These are phyloP conservation scores for Ispidina picta DNA, from an alignment of 2,797 vertebrate genomes.

Conservation along the genomic window DNA sequence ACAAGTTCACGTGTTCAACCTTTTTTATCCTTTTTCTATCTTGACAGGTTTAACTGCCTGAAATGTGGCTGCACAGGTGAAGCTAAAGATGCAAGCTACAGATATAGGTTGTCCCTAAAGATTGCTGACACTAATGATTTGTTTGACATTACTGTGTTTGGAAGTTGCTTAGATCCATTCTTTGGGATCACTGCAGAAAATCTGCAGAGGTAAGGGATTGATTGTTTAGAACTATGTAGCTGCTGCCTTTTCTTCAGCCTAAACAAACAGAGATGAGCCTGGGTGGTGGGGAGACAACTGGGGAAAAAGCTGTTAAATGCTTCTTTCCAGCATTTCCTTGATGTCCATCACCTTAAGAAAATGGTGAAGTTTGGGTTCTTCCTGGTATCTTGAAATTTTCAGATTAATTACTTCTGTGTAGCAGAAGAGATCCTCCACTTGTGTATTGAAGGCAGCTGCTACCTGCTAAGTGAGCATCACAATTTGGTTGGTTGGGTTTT, in stretches of 20 bases:
- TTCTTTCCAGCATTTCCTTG: background rate
- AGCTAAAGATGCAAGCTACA: slow-evolving; percentile 78
- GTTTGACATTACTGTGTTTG: slow-evolving; percentile 90
- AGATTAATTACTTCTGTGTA: background rate
- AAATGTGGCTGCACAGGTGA: slow-evolving; percentile 84
- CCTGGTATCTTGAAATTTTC: background rate
- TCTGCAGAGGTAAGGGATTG: slow-evolving; percentile 84
- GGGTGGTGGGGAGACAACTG: background rate
- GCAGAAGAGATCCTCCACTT: background rate
- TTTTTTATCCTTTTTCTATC: background rate
- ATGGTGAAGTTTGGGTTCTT: background rate
- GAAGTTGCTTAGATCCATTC: slow-evolving; percentile 87
- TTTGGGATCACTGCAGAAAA: slow-evolving; percentile 87
- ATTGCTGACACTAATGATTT: slow-evolving; percentile 79
- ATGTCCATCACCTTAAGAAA: background rate
- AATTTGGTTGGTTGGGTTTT: background rate
- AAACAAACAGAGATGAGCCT: background rate
- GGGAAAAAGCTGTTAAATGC: background rate
- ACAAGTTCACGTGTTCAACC: background rate
- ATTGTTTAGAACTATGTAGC: background rate
- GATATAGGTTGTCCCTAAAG: slow-evolving; percentile 88
- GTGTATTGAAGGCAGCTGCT: background rate
- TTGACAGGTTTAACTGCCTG: slow-evolving; percentile 83
- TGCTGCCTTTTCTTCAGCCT: background rate
- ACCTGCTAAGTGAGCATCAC: background rate